Base-by-base conservation (phyloP, 2,888 invertebrate species). In the Eupeodes latifasciatus region DNA sequence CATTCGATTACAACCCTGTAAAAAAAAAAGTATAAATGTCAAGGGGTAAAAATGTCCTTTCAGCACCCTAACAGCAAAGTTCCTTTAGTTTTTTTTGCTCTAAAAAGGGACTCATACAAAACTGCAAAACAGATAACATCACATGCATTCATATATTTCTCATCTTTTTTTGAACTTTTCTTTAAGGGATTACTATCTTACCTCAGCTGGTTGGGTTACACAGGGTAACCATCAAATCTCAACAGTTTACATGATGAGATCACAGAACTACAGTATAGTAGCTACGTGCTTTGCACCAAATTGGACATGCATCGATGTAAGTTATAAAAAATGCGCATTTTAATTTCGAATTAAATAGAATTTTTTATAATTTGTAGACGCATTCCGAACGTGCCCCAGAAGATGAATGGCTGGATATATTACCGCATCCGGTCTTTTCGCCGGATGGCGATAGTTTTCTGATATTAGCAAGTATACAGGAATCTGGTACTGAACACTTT, bases 221-320 rank as follows among this genome's bases (percentile, higher is more conserved):
- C 95, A 96, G 92, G 95, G 95, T 91, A 96, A 97, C 93, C 95
- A 95, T 88, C 96, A 97, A 92, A 95, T 98, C 90, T 96, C 97
- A 72, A 96, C 97, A 71, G 97, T 98, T 80, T 99, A 98, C 97
- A 96, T 98, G 96, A 98, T 98, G 93, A 95, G 99, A 91, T 96
- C 97, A 62, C 99, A 99, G 94, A 99, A 99, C 94, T 95, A 97
- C 90, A 97, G 98, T 91, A 95, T 98, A 87, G 96, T 98, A 91
- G 96, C 98, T 89, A 96, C 97, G 89, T 99, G 99, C 93, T 95
- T 96, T 85, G 96, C 96, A 62, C 96, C 97, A 9, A 96, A 96
- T 92, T 97, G 98, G 96, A 96, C 96, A 79, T 99, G 99, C 94
- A 95, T 95, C 90, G 97, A 97, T 95, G 98, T 98, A 91, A 93